A percentile compares a stretch with the other conserved stretches of the same genome.
Conservation (phyloP, 2,888 invertebrate genomes). For the Glaucopsyche alexis region DNA sequence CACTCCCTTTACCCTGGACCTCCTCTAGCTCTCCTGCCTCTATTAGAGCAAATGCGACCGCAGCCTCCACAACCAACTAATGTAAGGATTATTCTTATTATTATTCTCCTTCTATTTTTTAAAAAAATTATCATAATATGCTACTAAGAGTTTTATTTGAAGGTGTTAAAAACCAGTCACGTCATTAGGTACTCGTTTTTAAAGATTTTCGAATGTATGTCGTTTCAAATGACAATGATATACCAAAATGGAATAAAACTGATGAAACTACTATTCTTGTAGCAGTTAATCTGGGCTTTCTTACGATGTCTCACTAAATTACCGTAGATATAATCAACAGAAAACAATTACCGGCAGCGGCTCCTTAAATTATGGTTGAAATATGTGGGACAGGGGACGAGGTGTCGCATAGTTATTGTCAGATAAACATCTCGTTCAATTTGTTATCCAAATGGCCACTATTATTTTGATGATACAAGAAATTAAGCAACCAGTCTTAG, state of each 20-base stretch:
- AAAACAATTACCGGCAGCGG: conserved; percentile 17
- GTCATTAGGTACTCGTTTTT: neutral
- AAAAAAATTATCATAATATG: no score
- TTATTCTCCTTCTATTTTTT: no score
- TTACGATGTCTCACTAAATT: conserved; percentile 13
- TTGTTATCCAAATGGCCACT: neutral
- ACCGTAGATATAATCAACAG: conserved; percentile 10
- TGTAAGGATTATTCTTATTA: conserved; percentile 48
- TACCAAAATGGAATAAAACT: conserved; percentile 7
- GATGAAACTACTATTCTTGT: neutral
- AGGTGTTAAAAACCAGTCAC: neutral
- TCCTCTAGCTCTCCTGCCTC: conserved; percentile 85
- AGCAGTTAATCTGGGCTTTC: conserved; percentile 3
- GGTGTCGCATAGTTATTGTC: conserved; percentile 20
- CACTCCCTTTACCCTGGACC: conserved; percentile 78
- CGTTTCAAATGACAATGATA: neutral
- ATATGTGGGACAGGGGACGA: conserved; percentile 13
- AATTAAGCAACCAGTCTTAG: neutral
- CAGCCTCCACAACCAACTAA: conserved; percentile 69
- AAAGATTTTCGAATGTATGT: neutral
- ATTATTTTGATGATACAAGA: neutral
- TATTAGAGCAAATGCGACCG: conserved; percentile 82
- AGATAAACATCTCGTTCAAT: conserved; percentile 9
- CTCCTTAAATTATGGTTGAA: conserved; percentile 15
- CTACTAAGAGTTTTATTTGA: no score